Evolutionary conservation across 2,113 vertebrate genomes (phyloP).

Genomic region (Thalassarche chlororhynchos): DNA sequence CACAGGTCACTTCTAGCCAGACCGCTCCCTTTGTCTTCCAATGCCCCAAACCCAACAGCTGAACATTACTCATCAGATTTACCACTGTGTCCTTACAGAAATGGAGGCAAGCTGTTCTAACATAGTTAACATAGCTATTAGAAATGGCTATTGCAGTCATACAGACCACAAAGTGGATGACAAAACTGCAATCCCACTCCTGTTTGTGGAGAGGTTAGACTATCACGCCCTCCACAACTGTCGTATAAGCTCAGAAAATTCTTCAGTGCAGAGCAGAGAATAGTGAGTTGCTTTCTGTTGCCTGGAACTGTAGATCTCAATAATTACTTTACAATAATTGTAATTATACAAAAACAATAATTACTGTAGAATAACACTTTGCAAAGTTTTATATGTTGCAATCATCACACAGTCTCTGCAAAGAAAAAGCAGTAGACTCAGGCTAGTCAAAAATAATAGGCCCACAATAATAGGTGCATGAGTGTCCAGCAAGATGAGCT

Average conservation of each 20-base stretch:
- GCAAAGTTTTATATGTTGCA: not conserved
- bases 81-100: not conserved
- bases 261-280: not conserved
- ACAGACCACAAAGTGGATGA: not conserved
- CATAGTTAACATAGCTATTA: not conserved
- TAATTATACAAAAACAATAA: not conserved
- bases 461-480: not conserved
- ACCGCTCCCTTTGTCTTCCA: not conserved
- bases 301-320: not conserved
- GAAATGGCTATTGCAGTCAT: not conserved
- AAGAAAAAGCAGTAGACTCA: not conserved
- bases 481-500: not conserved
- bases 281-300: not conserved
- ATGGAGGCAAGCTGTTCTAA: not conserved
- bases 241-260: not conserved
- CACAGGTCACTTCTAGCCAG: not conserved
- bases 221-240: not conserved
- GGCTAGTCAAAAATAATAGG: not conserved
- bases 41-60: not conserved
- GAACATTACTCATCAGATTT: constrained; percentile 43
- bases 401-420: not conserved
- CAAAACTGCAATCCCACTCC: not conserved
- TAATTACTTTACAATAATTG: not conserved
- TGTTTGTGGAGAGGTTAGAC: not conserved
- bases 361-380: not conserved